These are phyloP conservation scores for Lingula anatina DNA, from an alignment of 2,888 invertebrate species.

Conservation along the genomic window DNA sequence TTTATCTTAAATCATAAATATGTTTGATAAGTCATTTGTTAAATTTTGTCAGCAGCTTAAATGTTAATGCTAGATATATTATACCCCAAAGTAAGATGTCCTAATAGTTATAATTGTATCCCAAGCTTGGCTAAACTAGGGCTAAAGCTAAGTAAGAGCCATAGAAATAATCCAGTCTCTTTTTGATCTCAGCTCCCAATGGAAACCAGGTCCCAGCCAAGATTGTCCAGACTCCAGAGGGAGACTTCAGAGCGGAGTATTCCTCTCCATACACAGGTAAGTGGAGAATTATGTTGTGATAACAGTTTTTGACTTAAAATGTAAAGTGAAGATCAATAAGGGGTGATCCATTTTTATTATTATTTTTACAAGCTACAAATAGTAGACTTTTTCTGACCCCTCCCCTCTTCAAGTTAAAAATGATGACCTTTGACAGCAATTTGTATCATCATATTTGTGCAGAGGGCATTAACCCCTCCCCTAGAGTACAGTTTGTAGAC, in stretches of 20 bases:
- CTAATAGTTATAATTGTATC: not conserved
- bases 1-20: no score
- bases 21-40: no score
- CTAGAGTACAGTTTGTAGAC: no score
- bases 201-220: slow-evolving; percentile 71
- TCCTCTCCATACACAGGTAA: slow-evolving; percentile 52
- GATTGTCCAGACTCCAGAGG: slow-evolving; percentile 91
- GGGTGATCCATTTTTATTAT: no score
- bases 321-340: not conserved
- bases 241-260: slow-evolving; percentile 90
- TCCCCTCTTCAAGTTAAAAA: not conserved
- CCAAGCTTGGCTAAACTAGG: not conserved
- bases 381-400: not conserved
- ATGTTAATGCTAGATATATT: not conserved
- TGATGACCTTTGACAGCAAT: no score
- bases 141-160: no score
- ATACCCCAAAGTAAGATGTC: not conserved
- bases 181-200: slow-evolving; percentile 47
- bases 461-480: no score
- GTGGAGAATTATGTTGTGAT: not conserved
- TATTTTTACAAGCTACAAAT: not conserved
- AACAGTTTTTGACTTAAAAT: not conserved
- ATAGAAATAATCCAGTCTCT: no score
- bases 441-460: no score
- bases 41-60: not conserved